These are phyloP conservation scores for Apocheima hispidaria DNA, from an alignment of 2,888 invertebrate genomes.

Conservation along the genomic window DNA sequence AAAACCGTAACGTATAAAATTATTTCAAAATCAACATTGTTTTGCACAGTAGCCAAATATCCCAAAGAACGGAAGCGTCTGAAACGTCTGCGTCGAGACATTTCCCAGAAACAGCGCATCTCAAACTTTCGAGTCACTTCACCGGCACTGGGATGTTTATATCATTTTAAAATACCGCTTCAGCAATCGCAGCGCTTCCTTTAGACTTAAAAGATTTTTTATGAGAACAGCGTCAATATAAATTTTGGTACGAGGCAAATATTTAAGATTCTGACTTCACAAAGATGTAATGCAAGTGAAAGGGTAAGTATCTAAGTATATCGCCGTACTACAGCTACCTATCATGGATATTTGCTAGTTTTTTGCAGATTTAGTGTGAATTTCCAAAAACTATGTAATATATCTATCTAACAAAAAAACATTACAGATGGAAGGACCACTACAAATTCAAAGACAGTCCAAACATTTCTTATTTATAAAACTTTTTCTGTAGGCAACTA, in stretches of 20 bases:
- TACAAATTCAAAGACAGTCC: too few relatives aligned
- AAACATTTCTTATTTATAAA: constrained; percentile 16
- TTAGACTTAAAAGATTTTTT: constrained; percentile 69
- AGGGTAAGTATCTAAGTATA: too few relatives aligned
- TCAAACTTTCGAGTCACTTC: constrained; percentile 40
- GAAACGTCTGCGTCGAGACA: constrained; percentile 66
- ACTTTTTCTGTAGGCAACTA: constrained; percentile 44
- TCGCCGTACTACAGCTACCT: too few relatives aligned
- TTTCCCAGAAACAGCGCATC: constrained; percentile 50
- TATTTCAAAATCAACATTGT: not conserved
- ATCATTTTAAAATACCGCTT: constrained; percentile 76
- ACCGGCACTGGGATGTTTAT: constrained; percentile 62
- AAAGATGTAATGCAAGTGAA: too few relatives aligned
- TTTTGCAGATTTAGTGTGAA: too few relatives aligned
- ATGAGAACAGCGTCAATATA: constrained; percentile 55
- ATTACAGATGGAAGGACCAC: too few relatives aligned
- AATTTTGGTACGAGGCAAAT: not conserved
- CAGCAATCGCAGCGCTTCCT: constrained; percentile 71
- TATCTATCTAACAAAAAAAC: too few relatives aligned
- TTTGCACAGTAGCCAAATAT: constrained; percentile 18
- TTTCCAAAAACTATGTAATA: too few relatives aligned
- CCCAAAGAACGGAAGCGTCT: constrained; percentile 57
- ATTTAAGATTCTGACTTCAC: too few relatives aligned
- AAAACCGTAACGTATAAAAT: not conserved
- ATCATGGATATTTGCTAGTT: too few relatives aligned